These are phyloP conservation scores for Acleris sparsana DNA, from an alignment of 2,888 invertebrate species.

Conservation along the genomic window DNA sequence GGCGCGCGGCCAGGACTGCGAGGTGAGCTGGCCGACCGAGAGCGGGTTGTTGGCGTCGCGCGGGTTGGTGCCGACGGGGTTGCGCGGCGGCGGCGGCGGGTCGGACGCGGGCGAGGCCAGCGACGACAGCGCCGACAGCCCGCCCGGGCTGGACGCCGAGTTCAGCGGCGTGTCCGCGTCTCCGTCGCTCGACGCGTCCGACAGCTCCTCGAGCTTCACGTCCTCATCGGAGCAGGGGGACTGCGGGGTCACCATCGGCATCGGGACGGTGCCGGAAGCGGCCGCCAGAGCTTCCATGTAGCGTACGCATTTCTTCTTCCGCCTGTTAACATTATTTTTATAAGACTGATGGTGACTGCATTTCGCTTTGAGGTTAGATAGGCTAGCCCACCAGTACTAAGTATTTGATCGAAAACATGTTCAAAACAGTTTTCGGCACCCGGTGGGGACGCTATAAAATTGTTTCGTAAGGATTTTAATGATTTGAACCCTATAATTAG, in stretches of 20 bases:
- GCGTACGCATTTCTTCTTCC: conserved; percentile 98
- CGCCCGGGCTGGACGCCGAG: conserved; percentile 78
- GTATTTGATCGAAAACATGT: background rate
- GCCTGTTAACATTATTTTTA: conserved; percentile 84
- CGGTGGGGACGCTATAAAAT: background rate
- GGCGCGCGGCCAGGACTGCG: conserved; percentile 83
- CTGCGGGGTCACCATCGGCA: conserved; percentile 90
- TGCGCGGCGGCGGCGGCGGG: conserved; percentile 84
- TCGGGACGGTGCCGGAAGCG: conserved; percentile 87
- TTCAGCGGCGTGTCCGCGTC: conserved; percentile 80
- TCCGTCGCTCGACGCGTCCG: conserved; percentile 84
- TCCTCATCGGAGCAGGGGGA: conserved; percentile 92
- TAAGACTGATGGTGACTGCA: background rate
- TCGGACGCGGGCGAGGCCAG: conserved; percentile 91
- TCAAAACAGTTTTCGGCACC: background rate
- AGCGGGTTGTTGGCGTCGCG: conserved; percentile 96
- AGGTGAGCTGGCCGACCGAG: conserved; percentile 94
- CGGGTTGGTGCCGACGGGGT: conserved; percentile 95
- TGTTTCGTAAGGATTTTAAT: background rate
- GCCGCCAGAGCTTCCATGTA: conserved; percentile 94
- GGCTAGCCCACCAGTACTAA: background rate
- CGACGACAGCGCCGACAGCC: conserved; percentile 76
- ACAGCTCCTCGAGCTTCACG: conserved; percentile 87
- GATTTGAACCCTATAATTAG: background rate
- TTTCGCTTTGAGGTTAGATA: too few relatives aligned